Evolutionary conservation across 2,113 vertebrate genomes (phyloP).

Genomic region (Pteruthius melanotis): DNA sequence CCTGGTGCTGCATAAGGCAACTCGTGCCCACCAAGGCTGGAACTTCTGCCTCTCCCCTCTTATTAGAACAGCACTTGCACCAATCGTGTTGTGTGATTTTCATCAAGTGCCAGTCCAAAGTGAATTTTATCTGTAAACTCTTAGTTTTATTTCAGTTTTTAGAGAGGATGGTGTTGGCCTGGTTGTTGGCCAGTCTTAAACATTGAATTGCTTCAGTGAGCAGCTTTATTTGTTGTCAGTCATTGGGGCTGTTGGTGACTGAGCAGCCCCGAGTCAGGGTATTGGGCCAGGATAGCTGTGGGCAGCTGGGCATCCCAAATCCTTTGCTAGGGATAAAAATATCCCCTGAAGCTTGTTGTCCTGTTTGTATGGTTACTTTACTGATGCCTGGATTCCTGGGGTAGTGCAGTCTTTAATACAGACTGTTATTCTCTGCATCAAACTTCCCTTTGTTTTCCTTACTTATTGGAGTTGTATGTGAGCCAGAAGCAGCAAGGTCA

Average conservation of each 20-base stretch:
- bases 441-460: not conserved
- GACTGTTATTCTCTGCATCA: not conserved
- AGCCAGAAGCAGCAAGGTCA: not conserved
- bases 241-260: not conserved
- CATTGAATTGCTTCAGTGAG: fast-evolving
- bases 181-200: too few relatives aligned
- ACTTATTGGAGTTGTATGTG: not conserved
- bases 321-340: not conserved
- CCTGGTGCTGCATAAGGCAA: not conserved
- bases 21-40: not conserved
- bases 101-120: fast-evolving
- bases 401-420: too few relatives aligned
- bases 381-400: not conserved
- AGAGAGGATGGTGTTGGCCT: not conserved
- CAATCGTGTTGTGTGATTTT: fast-evolving
- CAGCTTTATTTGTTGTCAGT: not conserved
- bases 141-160: not conserved
- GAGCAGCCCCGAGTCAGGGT: not conserved
- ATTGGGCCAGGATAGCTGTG: not conserved
- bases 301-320: not conserved
- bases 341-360: not conserved
- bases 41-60: not conserved
- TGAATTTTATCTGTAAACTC: not conserved
- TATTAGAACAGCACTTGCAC: not conserved
- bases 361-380: not conserved